These are phyloP conservation scores for Marmota flaviventris DNA, from an alignment of 2,113 vertebrate genomes.

Conservation along the genomic window DNA sequence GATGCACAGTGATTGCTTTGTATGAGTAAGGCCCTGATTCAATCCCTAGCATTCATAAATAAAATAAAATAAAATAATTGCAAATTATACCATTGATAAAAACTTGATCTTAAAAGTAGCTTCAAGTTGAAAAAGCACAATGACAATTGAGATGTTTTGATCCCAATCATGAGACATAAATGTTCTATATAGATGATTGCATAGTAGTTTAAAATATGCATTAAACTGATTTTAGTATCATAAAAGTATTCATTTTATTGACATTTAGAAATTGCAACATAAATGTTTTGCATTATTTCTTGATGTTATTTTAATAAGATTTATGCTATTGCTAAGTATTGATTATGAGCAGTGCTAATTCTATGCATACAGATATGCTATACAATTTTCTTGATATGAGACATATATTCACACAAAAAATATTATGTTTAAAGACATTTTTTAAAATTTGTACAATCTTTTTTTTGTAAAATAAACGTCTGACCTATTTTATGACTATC, in stretches of 20 bases:
- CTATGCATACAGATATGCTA: not conserved
- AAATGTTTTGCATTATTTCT: not conserved
- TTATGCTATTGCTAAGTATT: not conserved
- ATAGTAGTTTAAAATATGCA: not conserved
- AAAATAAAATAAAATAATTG: not conserved
- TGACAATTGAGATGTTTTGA: not conserved
- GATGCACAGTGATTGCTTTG: not conserved
- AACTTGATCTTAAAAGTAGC: not conserved
- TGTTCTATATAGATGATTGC: not conserved
- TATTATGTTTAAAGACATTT: not conserved
- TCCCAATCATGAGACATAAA: not conserved
- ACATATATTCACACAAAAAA: not conserved
- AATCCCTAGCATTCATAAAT: not conserved
- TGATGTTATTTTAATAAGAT: not conserved
- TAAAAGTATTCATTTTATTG: constrained; percentile 2
- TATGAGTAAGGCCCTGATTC: rapidly evolving
- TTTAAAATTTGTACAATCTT: not conserved
- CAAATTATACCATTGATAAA: constrained; percentile 41
- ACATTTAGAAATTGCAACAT: not conserved
- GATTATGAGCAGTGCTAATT: not conserved
- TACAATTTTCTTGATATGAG: not conserved
- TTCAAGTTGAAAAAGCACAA: not conserved
- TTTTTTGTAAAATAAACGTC: not conserved
- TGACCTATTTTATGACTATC: not conserved
- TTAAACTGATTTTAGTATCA: not conserved